Evolutionary conservation across 2,888 invertebrate species (phyloP).

Genomic region (Lepidochrysops patricia): DNA sequence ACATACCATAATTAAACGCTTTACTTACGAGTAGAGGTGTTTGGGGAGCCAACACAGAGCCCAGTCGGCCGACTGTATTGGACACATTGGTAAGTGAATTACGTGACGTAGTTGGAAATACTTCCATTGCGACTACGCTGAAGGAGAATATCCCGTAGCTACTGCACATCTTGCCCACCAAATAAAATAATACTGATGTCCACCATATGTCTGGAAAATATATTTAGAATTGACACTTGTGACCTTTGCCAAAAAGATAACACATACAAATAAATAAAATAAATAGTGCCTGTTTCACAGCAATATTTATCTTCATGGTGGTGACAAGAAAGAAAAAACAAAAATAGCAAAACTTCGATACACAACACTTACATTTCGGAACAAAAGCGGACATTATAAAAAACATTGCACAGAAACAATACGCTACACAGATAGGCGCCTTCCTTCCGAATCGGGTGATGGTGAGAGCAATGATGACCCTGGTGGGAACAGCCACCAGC

Average conservation of each 20-base stretch:
- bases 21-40: constrained; percentile 76
- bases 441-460: constrained; percentile 77
- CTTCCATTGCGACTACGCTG: constrained; percentile 79
- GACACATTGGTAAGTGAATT: constrained; percentile 79
- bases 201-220: constrained; percentile 46
- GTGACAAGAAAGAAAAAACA: too few species aligned
- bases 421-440: constrained; percentile 55
- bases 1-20: neutral
- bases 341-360: constrained; percentile 2
- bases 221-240: neutral
- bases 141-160: constrained; percentile 78
- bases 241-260: too few species aligned
- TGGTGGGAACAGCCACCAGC: constrained; percentile 78
- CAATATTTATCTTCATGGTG: too few species aligned
- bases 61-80: constrained; percentile 77
- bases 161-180: constrained; percentile 79
- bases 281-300: neutral
- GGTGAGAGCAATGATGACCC: constrained; percentile 62
- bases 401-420: constrained; percentile 61
- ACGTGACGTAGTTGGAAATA: constrained; percentile 79
- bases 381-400: constrained; percentile 72
- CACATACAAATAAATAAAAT: too few species aligned
- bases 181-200: constrained; percentile 66
- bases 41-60: constrained; percentile 79
- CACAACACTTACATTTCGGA: constrained; percentile 56